Conservation (phyloP, 2,888 invertebrate species). For the Eupithecia centaureata region DNA sequence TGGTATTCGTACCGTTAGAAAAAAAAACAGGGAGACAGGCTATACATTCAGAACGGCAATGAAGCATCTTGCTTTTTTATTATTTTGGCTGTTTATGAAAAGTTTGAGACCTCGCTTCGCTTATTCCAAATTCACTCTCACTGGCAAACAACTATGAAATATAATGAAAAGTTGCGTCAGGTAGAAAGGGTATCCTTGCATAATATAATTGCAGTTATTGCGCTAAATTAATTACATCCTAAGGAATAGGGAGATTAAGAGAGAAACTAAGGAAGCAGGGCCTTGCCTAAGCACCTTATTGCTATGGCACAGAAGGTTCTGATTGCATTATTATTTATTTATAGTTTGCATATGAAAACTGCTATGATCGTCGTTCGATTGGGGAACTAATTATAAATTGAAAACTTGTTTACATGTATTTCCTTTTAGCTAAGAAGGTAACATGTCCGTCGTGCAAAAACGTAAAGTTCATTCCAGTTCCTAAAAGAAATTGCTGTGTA, state of each 20-base stretch:
- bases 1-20: too few species aligned
- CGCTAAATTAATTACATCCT: conserved; percentile 46
- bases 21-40: background rate
- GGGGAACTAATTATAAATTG: background rate
- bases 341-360: conserved; percentile 7
- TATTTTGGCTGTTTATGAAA: conserved; percentile 1
- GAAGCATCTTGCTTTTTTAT: background rate
- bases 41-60: background rate
- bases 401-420: background rate
- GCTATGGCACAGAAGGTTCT: conserved; percentile 19
- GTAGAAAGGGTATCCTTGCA: conserved; percentile 70
- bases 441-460: background rate
- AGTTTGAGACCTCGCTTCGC: conserved; percentile 11
- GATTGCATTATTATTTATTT: conserved; percentile 2
- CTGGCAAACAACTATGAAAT: conserved; percentile 59
- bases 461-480: background rate
- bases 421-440: background rate
- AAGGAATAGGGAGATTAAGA: conserved; percentile 34
- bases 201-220: conserved; percentile 44
- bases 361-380: background rate
- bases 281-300: conserved; percentile 16
- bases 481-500: background rate
- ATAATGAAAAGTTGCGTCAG: conserved; percentile 65
- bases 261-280: conserved; percentile 36
- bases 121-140: conserved; percentile 40